These are phyloP conservation scores for Erebia aethiops DNA, from an alignment of 2,888 invertebrate genomes.

Conservation along the genomic window DNA sequence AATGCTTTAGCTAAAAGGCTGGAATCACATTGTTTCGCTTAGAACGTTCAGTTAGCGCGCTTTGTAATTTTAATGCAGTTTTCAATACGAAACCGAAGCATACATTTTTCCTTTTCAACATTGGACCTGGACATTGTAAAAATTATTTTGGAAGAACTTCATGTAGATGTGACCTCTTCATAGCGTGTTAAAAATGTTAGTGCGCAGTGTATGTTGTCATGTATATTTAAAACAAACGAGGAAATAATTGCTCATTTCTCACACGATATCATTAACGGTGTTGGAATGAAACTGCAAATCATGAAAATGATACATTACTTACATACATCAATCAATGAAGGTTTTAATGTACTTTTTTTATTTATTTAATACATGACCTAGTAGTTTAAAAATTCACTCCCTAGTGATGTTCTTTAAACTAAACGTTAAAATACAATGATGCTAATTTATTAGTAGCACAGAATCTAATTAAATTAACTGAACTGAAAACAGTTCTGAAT, in stretches of 20 bases:
- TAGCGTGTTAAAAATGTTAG: neutral
- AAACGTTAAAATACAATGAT: no score
- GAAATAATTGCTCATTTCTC: conserved; percentile 33
- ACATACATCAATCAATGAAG: conserved; percentile 26
- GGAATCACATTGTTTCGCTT: neutral
- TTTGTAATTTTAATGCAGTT: neutral
- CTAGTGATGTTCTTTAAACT: no score
- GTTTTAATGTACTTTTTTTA: conserved; percentile 28
- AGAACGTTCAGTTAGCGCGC: neutral
- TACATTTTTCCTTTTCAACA: no score
- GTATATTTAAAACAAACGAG: conserved; percentile 31
- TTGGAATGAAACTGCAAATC: conserved; percentile 32
- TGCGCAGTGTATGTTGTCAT: neutral
- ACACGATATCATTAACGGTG: conserved; percentile 29
- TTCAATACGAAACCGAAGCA: no score
- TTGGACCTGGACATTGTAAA: no score
- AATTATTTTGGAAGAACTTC: neutral
- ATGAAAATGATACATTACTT: conserved; percentile 28
- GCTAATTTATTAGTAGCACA: no score
- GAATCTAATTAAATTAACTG: no score
- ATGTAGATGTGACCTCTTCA: neutral
- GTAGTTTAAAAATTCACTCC: neutral
- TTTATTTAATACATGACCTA: neutral
- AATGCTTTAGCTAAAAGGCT: conserved; percentile 1
- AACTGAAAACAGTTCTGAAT: no score